Evolutionary conservation across 2,888 invertebrate species (phyloP).

Genomic region (Polyommatus iphigenia): DNA sequence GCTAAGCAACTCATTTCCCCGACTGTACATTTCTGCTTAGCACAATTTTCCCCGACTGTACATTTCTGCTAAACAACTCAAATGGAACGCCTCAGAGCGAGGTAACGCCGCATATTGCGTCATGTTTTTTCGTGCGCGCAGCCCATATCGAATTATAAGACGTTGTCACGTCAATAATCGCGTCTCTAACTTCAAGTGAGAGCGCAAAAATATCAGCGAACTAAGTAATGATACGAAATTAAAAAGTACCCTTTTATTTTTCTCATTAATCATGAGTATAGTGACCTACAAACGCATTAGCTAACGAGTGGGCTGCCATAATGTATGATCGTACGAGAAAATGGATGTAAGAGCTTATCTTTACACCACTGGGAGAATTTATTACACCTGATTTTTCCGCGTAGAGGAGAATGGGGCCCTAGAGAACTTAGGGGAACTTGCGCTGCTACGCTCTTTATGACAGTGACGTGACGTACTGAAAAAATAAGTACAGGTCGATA

Average conservation of each 20-base stretch:
- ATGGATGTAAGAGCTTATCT: slow-evolving; percentile 26
- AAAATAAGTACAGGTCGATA: not conserved
- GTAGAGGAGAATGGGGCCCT: slow-evolving; percentile 4
- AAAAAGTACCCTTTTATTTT: slow-evolving; percentile 23
- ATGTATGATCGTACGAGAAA: slow-evolving; percentile 30
- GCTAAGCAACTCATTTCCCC: no score
- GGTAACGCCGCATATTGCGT: no score
- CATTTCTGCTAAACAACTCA: no score
- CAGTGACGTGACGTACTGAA: slow-evolving; percentile 1
- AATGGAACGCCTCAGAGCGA: no score
- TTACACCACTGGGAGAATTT: slow-evolving; percentile 1
- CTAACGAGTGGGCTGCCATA: slow-evolving; percentile 37
- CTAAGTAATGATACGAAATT: not conserved
- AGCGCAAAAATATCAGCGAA: not conserved
- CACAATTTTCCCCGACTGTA: no score
- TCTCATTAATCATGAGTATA: slow-evolving; percentile 22
- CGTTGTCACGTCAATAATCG: no score
- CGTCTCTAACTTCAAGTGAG: not conserved
- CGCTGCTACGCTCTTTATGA: not conserved
- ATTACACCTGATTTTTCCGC: slow-evolving; percentile 13
- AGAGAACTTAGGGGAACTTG: not conserved
- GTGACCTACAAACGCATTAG: slow-evolving; percentile 36
- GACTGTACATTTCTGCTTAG: no score
- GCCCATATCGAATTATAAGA: no score
- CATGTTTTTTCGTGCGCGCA: no score